These are phyloP conservation scores for Grallaria varia DNA, from an alignment of 2,113 vertebrate species.

Conservation along the genomic window DNA sequence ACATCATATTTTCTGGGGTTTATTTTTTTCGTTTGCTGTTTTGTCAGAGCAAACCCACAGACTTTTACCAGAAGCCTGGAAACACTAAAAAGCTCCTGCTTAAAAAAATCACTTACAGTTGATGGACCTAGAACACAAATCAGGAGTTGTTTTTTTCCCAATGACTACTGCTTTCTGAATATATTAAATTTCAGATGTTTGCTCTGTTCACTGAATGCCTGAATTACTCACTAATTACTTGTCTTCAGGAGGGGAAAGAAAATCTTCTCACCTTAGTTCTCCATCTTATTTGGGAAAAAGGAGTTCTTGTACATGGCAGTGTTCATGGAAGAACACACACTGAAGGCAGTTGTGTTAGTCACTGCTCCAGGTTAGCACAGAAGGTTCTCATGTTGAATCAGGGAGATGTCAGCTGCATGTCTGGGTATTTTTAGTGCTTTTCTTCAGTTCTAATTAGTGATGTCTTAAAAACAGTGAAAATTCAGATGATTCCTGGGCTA, in stretches of 20 bases:
- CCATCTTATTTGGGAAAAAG: not conserved
- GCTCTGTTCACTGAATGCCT: not conserved
- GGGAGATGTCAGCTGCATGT: conserved; percentile 16
- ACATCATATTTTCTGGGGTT: not conserved
- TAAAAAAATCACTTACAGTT: not conserved
- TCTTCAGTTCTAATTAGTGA: not conserved
- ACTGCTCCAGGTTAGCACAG: conserved; percentile 11
- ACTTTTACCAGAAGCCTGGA: not conserved
- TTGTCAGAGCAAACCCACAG: not conserved
- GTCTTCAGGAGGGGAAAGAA: not conserved
- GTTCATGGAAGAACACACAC: not conserved
- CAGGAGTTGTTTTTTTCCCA: not conserved
- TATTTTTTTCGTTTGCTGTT: not conserved
- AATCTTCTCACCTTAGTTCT: not conserved
- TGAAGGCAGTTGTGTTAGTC: conserved; percentile 16
- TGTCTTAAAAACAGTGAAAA: not conserved
- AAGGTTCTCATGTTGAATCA: not conserved
- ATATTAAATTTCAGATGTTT: not conserved
- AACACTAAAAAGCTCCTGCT: not conserved
- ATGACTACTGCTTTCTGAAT: not conserved
- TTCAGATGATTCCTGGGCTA: not conserved
- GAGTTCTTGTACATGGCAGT: not conserved
- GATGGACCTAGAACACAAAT: not conserved
- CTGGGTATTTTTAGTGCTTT: conserved; percentile 19
- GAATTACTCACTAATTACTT: not conserved